A percentile compares a stretch with the other conserved stretches of the same genome.
These are phyloP conservation scores for Craniophora ligustri DNA, from an alignment of 2,888 invertebrate genomes.

Conservation along the genomic window DNA sequence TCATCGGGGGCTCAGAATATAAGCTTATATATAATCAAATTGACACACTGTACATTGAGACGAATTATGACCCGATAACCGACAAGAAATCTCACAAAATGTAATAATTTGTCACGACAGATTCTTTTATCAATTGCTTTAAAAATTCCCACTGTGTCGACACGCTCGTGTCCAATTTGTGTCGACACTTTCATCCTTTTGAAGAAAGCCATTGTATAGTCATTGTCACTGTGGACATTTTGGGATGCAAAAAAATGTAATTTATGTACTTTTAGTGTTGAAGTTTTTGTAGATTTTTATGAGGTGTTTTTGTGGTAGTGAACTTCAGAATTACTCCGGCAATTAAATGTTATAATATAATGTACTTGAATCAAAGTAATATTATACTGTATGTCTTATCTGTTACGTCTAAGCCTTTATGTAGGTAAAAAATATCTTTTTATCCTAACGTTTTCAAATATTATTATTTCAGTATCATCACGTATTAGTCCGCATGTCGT, in stretches of 20 bases:
- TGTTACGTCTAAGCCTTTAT: no score
- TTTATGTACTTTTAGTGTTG: neutral
- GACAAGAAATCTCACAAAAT: constrained; percentile 70
- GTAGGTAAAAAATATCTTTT: no score
- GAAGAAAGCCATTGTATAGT: constrained; percentile 36
- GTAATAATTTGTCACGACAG: constrained; percentile 68
- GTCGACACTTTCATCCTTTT: constrained; percentile 62
- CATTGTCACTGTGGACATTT: constrained; percentile 19
- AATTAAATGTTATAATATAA: no score
- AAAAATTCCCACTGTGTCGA: constrained; percentile 58
- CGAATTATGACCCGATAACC: constrained; percentile 36
- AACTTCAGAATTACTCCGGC: no score
- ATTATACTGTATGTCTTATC: no score
- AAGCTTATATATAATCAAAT: no score
- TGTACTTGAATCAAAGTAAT: no score
- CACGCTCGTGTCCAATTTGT: constrained; percentile 59
- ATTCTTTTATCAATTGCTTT: constrained; percentile 59
- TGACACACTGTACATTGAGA: constrained; percentile 18
- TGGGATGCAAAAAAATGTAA: constrained; percentile 20
- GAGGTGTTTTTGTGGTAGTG: no score
- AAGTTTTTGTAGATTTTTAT: neutral
- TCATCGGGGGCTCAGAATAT: no score
- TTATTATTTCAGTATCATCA: no score
- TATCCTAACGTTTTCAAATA: no score
- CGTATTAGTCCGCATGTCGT: no score